A percentile compares a stretch with the other conserved stretches of the same genome.
These are phyloP conservation scores for Lasioglossum villosulum DNA, from an alignment of 2,888 invertebrate genomes.

Conservation along the genomic window DNA sequence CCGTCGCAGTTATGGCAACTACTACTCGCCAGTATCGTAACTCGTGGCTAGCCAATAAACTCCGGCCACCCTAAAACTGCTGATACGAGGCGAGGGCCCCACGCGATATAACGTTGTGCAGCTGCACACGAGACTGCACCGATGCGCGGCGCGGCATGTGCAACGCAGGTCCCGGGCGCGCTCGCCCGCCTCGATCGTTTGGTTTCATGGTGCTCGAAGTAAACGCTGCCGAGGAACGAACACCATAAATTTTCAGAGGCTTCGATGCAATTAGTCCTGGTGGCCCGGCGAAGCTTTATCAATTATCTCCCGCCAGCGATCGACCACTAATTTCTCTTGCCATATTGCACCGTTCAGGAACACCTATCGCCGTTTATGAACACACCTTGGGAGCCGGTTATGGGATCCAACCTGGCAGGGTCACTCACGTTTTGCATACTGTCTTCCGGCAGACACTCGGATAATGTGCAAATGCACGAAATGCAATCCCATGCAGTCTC, in stretches of 20 bases:
- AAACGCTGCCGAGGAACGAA: conserved; percentile 38
- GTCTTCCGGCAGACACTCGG: not conserved
- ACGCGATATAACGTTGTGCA: not conserved
- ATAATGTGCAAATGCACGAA: not conserved
- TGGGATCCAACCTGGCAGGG: not conserved
- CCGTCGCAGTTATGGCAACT: conserved; percentile 61
- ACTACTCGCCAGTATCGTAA: conserved; percentile 66
- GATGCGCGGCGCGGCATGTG: not conserved
- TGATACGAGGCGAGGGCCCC: conserved; percentile 24
- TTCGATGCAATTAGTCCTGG: conserved; percentile 44
- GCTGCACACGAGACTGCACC: conserved; percentile 7
- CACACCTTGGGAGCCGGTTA: not conserved
- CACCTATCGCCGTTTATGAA: not conserved
- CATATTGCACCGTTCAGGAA: not conserved
- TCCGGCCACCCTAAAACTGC: conserved; percentile 33
- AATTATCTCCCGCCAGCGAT: conserved; percentile 23
- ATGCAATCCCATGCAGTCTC: no score
- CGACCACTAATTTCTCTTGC: conserved; percentile 12
- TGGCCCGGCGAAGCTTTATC: conserved; percentile 22
- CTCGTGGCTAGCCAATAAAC: conserved; percentile 57
- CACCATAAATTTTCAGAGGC: conserved; percentile 44
- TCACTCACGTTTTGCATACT: not conserved
- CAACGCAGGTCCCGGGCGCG: not conserved
- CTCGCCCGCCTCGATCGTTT: not conserved
- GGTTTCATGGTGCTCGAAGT: conserved; percentile 18